Evolutionary conservation across 2,113 vertebrate species (phyloP).

Genomic region (Pedetes capensis): DNA sequence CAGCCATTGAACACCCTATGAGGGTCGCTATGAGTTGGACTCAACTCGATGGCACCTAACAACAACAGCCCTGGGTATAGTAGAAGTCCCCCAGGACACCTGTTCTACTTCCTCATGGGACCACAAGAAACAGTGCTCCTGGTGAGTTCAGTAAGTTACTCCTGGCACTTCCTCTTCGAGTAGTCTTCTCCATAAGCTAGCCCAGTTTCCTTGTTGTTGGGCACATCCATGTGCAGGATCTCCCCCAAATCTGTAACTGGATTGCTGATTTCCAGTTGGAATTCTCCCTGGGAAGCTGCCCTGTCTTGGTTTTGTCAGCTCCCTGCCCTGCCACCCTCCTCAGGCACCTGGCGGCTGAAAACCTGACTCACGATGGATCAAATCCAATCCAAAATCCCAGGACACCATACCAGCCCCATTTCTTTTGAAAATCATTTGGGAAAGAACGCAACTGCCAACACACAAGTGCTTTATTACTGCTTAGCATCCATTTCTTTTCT

Average conservation of each 20-base stretch:
- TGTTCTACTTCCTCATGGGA: background rate
- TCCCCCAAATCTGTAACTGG: background rate
- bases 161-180: background rate
- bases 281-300: background rate
- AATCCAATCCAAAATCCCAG: background rate
- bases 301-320: background rate
- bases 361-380: background rate
- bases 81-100: background rate
- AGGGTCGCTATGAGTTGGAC: no score
- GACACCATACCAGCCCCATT: no score
- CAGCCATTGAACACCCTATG: no score
- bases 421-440: background rate
- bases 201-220: background rate
- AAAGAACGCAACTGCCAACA: background rate
- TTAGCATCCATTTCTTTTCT: background rate
- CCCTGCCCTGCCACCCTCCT: background rate
- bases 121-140: background rate
- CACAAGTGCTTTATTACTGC: background rate
- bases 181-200: background rate
- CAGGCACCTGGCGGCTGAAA: background rate
- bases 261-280: background rate
- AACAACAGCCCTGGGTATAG: background rate
- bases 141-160: background rate
- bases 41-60: no score
- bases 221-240: background rate